phyloP scores from a whole-genome alignment of 1,140 invertebrate species.

The Pogonus chalceus region DNA sequence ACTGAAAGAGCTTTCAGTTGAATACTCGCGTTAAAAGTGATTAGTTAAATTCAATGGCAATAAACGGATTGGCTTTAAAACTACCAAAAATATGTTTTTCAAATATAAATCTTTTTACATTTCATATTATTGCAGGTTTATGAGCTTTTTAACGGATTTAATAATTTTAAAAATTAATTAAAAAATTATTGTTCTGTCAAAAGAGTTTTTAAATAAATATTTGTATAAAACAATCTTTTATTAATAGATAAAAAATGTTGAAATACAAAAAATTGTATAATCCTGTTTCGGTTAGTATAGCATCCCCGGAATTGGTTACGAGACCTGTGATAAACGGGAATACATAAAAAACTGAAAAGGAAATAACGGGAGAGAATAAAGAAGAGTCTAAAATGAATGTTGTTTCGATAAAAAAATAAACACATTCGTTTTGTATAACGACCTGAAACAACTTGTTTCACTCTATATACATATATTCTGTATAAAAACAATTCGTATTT shows the following conservation, averaged over 20 bases:
- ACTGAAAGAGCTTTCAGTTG: background rate
- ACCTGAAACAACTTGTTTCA: background rate
- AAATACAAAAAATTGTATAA: no score
- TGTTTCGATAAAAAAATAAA: background rate
- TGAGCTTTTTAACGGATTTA: no score
- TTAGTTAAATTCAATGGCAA: slow-evolving; percentile 2
- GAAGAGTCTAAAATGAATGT: background rate
- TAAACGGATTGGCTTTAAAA: background rate
- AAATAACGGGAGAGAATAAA: background rate
- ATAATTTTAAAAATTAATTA: no score
- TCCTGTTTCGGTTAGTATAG: no score
- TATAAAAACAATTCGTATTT: background rate
- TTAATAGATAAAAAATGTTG: no score
- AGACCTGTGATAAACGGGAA: background rate
- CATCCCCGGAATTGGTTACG: no score
- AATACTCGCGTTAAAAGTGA: background rate
- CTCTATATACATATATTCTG: background rate
- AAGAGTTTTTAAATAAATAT: no score
- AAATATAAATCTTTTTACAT: no score
- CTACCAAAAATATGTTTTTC: no score
- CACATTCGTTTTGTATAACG: slow-evolving; percentile 1
- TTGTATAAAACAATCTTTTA: no score
- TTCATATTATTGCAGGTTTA: no score
- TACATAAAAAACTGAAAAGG: slow-evolving; percentile 1
- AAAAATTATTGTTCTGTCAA: no score